Base-by-base conservation (phyloP, 2,888 invertebrate species). In the Linnaemya tessellans region DNA sequence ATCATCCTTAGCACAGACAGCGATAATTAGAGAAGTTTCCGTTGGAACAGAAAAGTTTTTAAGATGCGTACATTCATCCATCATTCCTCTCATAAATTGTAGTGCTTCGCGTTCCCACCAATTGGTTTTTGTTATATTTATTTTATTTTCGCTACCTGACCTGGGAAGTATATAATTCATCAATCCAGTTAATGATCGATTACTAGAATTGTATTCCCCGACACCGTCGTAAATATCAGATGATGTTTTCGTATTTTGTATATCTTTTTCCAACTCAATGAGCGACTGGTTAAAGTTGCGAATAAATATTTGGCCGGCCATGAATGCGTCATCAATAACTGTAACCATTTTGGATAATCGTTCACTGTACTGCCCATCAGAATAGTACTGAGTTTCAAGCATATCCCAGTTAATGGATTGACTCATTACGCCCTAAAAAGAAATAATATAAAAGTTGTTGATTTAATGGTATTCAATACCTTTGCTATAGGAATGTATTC, bases 61-160 rank as follows among this genome's bases (percentile, higher is more conserved):
- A 54, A 99, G 93, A 93, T 99, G 98, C 0, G 99, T 99, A 91
- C 98, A 99, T 92, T 99, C 98, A 91, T 99, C 99, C 99, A 99
- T 99, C 88, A 99, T 96, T 0, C 98, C 98, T 67, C 97, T 94
- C 99, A 99, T 99, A 91, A 99, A 98, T 93, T 97, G 96, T 75
- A 97, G 89, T 0, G 97, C 97, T 92, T 97, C 97, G 88, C 95
- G 94, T 91, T 96, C 95, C 87, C 95, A 94, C 94, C 95, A 95
- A 88, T 96, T 96, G 75, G 94, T 94, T 90, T 94, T 94, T 73
- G 92, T 93, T 89, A 94, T 94, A 88, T 94, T 94, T 91, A 94
- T 94, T 87, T 90, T 91, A 51, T 86, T 87, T 10, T 70, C 86
- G 11, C 88, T 81, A 5, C 86, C 73, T 9, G 89, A 71, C 56